Conservation (phyloP, 2,797 vertebrate genomes). For the Sebastes oblongus region DNA sequence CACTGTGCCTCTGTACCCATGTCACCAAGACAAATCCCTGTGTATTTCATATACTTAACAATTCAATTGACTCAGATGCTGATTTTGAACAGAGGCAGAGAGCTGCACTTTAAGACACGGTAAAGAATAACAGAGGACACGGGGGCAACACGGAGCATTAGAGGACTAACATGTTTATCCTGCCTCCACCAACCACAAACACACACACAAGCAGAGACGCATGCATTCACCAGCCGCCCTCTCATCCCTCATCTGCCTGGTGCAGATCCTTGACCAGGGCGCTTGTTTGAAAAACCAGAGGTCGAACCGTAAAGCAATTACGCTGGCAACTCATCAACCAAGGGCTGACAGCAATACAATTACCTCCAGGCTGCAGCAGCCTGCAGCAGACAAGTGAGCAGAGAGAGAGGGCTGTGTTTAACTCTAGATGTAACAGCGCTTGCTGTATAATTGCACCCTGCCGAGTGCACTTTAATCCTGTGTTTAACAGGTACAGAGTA, state of each 20-base stretch:
- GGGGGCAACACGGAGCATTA: constrained; percentile 17
- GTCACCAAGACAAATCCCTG: constrained; percentile 33
- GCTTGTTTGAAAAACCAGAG: constrained; percentile 77
- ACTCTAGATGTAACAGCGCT: constrained; percentile 57
- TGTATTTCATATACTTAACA: constrained; percentile 4
- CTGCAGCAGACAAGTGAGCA: constrained; percentile 52
- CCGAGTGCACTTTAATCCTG: constrained; percentile 72
- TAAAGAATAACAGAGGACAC: constrained; percentile 33
- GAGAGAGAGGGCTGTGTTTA: constrained; percentile 59
- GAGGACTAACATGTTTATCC: constrained; percentile 48
- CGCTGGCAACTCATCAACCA: constrained; percentile 76
- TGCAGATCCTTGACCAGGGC: constrained; percentile 73
- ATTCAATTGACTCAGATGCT: constrained; percentile 23
- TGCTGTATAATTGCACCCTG: constrained; percentile 65
- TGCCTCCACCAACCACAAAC: constrained; percentile 22
- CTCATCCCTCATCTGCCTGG: constrained; percentile 64
- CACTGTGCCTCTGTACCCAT: background rate
- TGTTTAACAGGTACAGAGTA: constrained; percentile 70
- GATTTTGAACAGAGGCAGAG: constrained; percentile 17
- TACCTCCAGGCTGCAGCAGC: constrained; percentile 65
- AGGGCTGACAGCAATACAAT: constrained; percentile 79
- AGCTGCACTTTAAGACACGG: background rate
- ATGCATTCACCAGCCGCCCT: constrained; percentile 21
- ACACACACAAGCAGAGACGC: constrained; percentile 8
- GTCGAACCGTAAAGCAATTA: constrained; percentile 81